Base-by-base conservation (phyloP, 1,140 invertebrate species). In the Aleiodes sp. region DNA sequence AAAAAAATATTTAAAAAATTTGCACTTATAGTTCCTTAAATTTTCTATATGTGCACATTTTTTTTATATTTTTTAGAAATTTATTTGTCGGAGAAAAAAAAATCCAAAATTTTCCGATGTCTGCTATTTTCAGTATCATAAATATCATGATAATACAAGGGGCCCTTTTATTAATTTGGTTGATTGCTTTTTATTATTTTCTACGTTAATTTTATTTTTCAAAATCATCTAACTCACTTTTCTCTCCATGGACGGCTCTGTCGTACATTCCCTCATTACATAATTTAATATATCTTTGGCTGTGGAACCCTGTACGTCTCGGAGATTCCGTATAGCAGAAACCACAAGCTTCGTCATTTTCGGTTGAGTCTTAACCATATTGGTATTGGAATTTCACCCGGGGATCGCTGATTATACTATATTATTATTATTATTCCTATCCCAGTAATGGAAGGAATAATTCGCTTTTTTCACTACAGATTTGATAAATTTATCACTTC, bases 201-300 rank as follows among this genome's bases (percentile, higher is more conserved):
- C 21, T 56, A 14, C 21, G 3, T 12, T 2, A 35, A 26, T 35
- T 31, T 59, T 33, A 14, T 16, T 60, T 43, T 63, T 35, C n/a
- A 19, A 62, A 70, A 71, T 61, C 39, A 14, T 14, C 24, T 43
- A 57, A 70, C 68, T 68, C 61, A 84, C 84, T 70, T 80, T 77
- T 63, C 78, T 77, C 31, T 83, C 79, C 7, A 83, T 62, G 0
- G 62, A 66, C 0, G 74, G 6, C 6, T 82, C 80, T 0, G 73
- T 66, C 39, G 76, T 76, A 56, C 79, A 78, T n/a, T 84, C 78
- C 1, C 80, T 72, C 56, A 74, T 75, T 29, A 86, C 83, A 28
- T 81, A 84, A 69, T 74, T 83, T 70, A 84, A 75, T 46, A 86
- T 86, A 35, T 85, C 81, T 65, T 80, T 82, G 0, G 77, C 67